A percentile compares a stretch with the other conserved stretches of the same genome.
Conservation (phyloP, 2,797 vertebrate species). For the Microchirus variegatus region DNA sequence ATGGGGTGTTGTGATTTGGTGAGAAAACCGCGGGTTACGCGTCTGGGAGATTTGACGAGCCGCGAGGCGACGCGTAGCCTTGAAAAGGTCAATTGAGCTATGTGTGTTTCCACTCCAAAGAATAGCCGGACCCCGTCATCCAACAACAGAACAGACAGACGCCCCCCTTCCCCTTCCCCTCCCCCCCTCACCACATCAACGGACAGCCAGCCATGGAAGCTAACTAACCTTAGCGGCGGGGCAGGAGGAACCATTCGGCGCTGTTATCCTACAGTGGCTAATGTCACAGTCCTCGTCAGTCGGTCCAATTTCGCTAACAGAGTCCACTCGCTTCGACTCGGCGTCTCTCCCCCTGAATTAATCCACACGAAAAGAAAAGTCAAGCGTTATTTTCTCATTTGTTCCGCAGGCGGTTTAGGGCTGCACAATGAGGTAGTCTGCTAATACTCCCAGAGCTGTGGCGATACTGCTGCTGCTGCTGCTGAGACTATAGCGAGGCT, state of each 20-base stretch:
- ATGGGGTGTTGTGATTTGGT: not conserved
- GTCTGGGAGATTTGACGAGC: not conserved
- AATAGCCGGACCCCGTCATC: constrained; percentile 70
- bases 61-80: constrained; percentile 24
- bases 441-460: constrained; percentile 57
- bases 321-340: constrained; percentile 35
- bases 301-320: constrained; percentile 29
- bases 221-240: constrained; percentile 76
- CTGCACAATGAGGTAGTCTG: constrained; percentile 62
- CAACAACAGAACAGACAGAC: constrained; percentile 62
- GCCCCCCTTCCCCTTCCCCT: constrained; percentile 35
- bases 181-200: constrained; percentile 22
- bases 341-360: constrained; percentile 56
- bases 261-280: constrained; percentile 46
- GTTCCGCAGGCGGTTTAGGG: constrained; percentile 59
- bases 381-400: constrained; percentile 66
- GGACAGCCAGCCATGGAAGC: constrained; percentile 67
- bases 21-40: not conserved
- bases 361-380: constrained; percentile 75
- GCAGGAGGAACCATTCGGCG: constrained; percentile 60
- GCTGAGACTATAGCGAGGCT: constrained; percentile 63
- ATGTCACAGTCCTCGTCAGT: constrained; percentile 50
- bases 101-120: constrained; percentile 64
- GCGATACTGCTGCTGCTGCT: not conserved
- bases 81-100: constrained; percentile 61